Conservation (phyloP, 2,113 vertebrate species). For the Phylloscopus whistleri region DNA sequence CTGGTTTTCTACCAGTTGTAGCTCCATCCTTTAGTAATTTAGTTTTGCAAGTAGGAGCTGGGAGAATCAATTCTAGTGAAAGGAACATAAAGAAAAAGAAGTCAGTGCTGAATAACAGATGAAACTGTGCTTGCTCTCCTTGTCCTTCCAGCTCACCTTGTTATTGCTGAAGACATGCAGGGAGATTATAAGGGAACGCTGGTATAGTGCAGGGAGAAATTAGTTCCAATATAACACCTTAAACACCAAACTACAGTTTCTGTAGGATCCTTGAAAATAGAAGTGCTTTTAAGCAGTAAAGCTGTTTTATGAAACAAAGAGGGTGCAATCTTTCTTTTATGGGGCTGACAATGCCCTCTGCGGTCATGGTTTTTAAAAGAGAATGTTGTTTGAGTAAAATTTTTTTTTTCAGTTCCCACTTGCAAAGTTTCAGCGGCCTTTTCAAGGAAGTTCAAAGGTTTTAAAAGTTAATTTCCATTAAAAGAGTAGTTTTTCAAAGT, state of each 20-base stretch:
- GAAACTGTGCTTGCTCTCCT: neutral
- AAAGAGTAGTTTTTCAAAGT: neutral
- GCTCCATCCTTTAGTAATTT: neutral
- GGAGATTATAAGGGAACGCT: neutral
- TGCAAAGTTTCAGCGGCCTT: neutral
- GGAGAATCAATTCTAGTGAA: neutral
- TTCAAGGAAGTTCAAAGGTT: neutral
- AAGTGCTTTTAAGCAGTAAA: neutral
- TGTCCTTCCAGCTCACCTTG: neutral
- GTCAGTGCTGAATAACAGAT: neutral
- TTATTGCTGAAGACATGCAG: neutral
- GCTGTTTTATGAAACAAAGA: neutral
- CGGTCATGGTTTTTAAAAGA: neutral
- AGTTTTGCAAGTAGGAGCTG: neutral
- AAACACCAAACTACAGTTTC: neutral
- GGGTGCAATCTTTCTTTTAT: neutral
- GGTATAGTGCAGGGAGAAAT: neutral
- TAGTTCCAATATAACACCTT: neutral
- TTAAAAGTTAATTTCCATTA: neutral
- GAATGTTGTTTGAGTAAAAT: neutral
- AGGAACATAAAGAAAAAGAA: neutral
- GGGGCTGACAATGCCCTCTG: neutral
- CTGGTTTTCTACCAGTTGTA: neutral
- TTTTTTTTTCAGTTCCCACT: neutral
- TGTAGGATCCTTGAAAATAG: neutral